phyloP scores from a whole-genome alignment of 2,113 vertebrate species.

The Psammodynastes pulverulentus region DNA sequence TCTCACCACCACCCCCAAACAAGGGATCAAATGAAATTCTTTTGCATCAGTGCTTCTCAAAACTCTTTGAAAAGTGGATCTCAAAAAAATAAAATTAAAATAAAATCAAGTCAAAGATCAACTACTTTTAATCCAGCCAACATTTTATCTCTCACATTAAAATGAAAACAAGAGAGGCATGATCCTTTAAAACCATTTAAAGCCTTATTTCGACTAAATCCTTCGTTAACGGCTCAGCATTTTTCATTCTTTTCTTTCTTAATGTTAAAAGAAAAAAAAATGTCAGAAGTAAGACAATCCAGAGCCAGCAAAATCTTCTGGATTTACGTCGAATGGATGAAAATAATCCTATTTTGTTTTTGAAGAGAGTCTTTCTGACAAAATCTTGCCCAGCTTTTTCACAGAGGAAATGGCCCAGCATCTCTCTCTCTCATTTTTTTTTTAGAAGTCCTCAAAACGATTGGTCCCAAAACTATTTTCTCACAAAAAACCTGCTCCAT shows the following conservation, averaged over 20 bases:
- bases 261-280: slow-evolving; percentile 40
- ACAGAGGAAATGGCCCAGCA: slow-evolving; percentile 22
- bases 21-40: background rate
- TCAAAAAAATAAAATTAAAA: background rate
- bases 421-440: slow-evolving; percentile 12
- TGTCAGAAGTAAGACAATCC: slow-evolving; percentile 43
- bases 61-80: background rate
- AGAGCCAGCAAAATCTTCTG: slow-evolving; percentile 48
- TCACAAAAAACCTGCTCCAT: slow-evolving; percentile 38
- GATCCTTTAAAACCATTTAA: slow-evolving; percentile 35
- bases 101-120: background rate
- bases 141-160: slow-evolving; percentile 18
- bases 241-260: slow-evolving; percentile 22
- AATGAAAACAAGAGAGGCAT: slow-evolving; percentile 2
- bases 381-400: slow-evolving; percentile 35
- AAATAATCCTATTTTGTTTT: slow-evolving; percentile 49
- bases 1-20: too few relatives aligned
- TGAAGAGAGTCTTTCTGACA: slow-evolving; percentile 39
- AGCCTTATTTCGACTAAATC: slow-evolving; percentile 45
- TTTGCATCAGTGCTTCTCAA: background rate
- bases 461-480: slow-evolving; percentile 12
- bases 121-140: slow-evolving; percentile 9
- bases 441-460: slow-evolving; percentile 28
- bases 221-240: slow-evolving; percentile 51
- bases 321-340: slow-evolving; percentile 46